These are phyloP conservation scores for Therioaphis trifolii DNA, from an alignment of 2,888 invertebrate genomes.

Conservation along the genomic window DNA sequence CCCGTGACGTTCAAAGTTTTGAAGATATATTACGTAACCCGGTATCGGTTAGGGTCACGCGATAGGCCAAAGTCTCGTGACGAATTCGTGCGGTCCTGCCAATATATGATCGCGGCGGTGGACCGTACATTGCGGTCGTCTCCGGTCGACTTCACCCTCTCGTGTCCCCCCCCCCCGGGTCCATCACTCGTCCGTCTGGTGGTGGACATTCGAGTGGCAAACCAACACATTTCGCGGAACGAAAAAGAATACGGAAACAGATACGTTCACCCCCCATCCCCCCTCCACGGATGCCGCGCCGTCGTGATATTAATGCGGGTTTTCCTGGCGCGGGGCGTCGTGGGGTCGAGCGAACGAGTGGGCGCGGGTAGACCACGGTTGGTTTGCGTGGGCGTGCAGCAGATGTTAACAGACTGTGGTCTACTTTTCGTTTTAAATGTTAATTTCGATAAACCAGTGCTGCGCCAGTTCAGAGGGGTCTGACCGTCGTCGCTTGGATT, in stretches of 20 bases:
- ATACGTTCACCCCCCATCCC: background rate
- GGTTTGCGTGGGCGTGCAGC: conserved; percentile 5
- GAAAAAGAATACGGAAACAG: background rate
- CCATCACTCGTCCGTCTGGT: background rate
- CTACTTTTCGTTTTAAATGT: conserved; percentile 60
- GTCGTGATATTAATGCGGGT: conserved; percentile 42
- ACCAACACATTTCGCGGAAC: background rate
- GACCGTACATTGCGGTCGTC: no score
- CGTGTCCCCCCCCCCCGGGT: no score
- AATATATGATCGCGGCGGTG: no score
- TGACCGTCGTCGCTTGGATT: background rate
- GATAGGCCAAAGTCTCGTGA: no score
- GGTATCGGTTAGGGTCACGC: no score
- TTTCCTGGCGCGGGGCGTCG: background rate
- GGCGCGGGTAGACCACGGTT: background rate
- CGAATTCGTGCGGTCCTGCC: no score
- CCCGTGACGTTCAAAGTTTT: no score
- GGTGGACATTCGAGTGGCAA: background rate
- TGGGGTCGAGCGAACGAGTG: background rate
- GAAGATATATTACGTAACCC: no score
- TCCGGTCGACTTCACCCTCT: no score
- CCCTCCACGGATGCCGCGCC: no score
- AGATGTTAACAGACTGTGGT: conserved; percentile 49
- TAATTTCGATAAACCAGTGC: conserved; percentile 55
- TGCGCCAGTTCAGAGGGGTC: conserved; percentile 25